Conservation (phyloP, 1,140 invertebrate species). For the Drosophila ambigua region DNA sequence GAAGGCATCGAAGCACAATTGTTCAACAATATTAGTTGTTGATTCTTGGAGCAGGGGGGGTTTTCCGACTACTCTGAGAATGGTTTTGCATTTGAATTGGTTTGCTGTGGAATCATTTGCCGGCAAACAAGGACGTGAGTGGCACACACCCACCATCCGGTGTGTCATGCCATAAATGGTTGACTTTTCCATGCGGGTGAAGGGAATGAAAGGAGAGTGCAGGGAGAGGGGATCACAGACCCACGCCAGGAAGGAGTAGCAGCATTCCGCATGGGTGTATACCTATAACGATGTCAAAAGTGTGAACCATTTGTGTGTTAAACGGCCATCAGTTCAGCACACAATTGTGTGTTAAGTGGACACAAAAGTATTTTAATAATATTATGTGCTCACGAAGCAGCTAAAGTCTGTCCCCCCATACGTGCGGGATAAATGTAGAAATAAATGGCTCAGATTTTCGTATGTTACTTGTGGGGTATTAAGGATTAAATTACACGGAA, state of each 20-base stretch:
- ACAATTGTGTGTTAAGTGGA: slow-evolving; percentile 58
- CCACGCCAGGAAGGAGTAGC: no score
- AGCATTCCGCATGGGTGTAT: background rate
- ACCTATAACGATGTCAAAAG: slow-evolving; percentile 40
- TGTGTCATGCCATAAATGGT: slow-evolving; percentile 21
- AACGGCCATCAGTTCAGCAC: slow-evolving; percentile 53
- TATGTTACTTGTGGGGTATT: no score
- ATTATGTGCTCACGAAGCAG: slow-evolving; percentile 7
- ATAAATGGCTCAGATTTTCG: no score
- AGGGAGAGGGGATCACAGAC: no score
- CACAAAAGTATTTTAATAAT: slow-evolving; percentile 54
- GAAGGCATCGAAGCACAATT: slow-evolving; percentile 59
- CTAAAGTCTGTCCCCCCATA: background rate
- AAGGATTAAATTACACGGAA: no score
- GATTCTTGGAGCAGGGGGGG: slow-evolving; percentile 15
- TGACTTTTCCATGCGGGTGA: background rate
- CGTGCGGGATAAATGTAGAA: background rate
- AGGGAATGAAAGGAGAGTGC: background rate
- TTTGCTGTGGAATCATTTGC: slow-evolving; percentile 56
- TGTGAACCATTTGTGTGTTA: slow-evolving; percentile 62
- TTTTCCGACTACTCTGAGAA: background rate
- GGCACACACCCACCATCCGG: slow-evolving; percentile 35
- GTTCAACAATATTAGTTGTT: slow-evolving; percentile 61
- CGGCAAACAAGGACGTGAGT: slow-evolving; percentile 57
- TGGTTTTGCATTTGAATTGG: slow-evolving; percentile 59